Percentiles rank a stretch among this genome's conserved stretches.
Evolutionary conservation across 2,797 vertebrate species (phyloP).

Genomic region (Chelon labrosus): DNA sequence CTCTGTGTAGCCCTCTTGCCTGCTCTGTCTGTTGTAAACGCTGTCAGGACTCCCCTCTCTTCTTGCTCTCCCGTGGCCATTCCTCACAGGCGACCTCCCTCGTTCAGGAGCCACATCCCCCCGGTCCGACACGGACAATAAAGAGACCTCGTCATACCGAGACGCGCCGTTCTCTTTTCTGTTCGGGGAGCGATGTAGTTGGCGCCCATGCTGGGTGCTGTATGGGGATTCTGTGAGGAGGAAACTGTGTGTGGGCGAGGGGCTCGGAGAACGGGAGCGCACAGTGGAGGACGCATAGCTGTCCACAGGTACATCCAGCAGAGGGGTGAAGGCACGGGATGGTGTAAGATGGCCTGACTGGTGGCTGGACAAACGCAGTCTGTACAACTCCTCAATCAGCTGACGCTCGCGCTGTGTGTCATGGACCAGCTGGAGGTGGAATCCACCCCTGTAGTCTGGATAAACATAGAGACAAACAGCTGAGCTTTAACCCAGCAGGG

Average conservation of each 20-base stretch:
- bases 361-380: conserved; percentile 75
- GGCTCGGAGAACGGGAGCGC: conserved; percentile 70
- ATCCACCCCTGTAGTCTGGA: conserved; percentile 94
- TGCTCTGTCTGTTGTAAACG: conserved; percentile 58
- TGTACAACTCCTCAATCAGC: conserved; percentile 77
- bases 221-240: conserved; percentile 77
- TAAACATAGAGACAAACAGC: conserved; percentile 26
- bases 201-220: conserved; percentile 52
- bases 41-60: conserved; percentile 75
- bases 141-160: conserved; percentile 46
- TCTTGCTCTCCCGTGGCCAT: conserved; percentile 64
- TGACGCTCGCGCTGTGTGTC: conserved; percentile 75
- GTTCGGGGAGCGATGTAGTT: conserved; percentile 59
- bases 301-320: conserved; percentile 94
- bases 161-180: conserved; percentile 52
- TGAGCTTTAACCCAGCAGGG: neutral
- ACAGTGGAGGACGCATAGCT: conserved; percentile 70
- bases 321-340: conserved; percentile 83
- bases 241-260: conserved; percentile 80
- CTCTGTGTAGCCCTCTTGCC: conserved; percentile 79
- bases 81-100: conserved; percentile 82
- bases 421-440: conserved; percentile 89
- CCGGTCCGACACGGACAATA: conserved; percentile 65
- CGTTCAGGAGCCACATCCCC: conserved; percentile 70
- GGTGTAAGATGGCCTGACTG: conserved; percentile 74